phyloP scores from a whole-genome alignment of 2,113 vertebrate species.

The Raja brachyura region DNA sequence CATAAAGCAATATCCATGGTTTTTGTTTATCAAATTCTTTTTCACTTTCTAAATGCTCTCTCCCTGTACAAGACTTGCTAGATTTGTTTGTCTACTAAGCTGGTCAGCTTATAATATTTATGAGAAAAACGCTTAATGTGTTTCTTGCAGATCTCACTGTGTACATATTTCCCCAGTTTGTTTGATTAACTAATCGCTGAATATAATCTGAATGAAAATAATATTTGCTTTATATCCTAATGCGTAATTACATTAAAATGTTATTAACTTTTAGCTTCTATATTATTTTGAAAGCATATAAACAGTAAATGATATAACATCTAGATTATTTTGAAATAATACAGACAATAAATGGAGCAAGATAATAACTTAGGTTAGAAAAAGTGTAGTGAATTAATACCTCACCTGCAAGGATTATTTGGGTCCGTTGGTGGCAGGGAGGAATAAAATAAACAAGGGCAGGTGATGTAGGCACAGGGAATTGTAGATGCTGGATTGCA shows the following conservation, averaged over 20 bases:
- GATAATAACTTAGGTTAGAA: background rate
- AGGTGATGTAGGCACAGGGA: no score
- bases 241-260: background rate
- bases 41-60: background rate
- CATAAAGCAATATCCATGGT: background rate
- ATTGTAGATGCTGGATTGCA: no score
- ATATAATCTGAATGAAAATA: background rate
- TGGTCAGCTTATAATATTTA: background rate
- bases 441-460: no score
- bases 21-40: background rate
- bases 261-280: background rate
- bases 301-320: background rate
- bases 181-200: background rate
- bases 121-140: background rate
- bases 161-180: background rate
- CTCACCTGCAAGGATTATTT: no score
- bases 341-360: background rate
- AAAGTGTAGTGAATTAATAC: no score
- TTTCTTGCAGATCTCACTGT: background rate
- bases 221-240: slow-evolving; percentile 17
- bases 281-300: background rate
- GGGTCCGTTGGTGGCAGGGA: no score
- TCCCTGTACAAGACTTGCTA: background rate
- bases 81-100: background rate
- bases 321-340: background rate